A percentile compares a stretch with the other conserved stretches of the same genome.
Conservation (phyloP, 2,888 invertebrate genomes). For the Clusia tigrina region DNA sequence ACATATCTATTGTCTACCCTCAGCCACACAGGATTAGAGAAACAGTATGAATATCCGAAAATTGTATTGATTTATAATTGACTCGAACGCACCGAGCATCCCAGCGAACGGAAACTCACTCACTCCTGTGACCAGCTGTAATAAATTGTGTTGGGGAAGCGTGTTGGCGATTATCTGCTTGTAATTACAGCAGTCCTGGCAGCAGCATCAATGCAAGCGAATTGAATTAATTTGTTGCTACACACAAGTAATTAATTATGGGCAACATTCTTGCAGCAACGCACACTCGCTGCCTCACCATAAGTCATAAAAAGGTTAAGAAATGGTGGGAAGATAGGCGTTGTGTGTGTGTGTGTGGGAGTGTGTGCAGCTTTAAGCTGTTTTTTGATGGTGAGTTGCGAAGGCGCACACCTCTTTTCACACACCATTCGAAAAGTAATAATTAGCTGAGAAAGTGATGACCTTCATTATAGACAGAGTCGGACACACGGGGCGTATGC, state of each 20-base stretch:
- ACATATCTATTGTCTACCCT: no score
- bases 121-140: not conserved
- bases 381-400: not conserved
- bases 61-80: no score
- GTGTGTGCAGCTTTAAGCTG: not conserved
- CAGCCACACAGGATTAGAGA: no score
- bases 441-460: no score
- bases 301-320: not conserved
- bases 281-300: not conserved
- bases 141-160: constrained; percentile 1
- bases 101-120: no score
- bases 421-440: no score
- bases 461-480: no score
- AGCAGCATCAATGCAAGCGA: constrained; percentile 4
- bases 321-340: not conserved
- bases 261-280: not conserved
- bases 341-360: not conserved
- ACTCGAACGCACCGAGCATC: no score
- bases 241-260: constrained; percentile 22
- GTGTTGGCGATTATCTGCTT: constrained; percentile 10
- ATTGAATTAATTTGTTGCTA: constrained; percentile 26
- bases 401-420: not conserved
- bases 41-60: no score
- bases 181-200: constrained; percentile 4
- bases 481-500: no score